Percentiles rank a stretch among this genome's conserved stretches.
Conservation (phyloP, 2,888 invertebrate genomes). For the Ophion costatus region DNA sequence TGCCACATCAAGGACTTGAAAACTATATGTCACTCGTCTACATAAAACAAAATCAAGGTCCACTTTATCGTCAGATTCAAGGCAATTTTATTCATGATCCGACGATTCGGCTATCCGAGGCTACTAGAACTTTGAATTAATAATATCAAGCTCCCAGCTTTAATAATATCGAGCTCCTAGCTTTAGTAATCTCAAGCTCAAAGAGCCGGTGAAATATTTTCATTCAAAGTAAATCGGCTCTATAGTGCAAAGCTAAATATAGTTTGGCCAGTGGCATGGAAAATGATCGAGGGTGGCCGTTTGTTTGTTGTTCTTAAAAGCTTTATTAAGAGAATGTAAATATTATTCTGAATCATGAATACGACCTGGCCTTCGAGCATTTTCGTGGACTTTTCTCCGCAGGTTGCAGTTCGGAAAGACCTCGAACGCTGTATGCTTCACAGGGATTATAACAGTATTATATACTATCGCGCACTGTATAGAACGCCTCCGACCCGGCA, state of each 20-base stretch:
- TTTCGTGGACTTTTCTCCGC: neutral
- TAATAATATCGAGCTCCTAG: too few species aligned
- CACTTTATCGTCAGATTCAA: too few species aligned
- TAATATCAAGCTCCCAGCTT: too few species aligned
- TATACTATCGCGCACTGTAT: neutral
- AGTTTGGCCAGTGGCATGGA: neutral
- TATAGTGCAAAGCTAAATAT: neutral
- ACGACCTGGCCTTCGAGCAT: neutral
- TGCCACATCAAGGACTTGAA: too few species aligned
- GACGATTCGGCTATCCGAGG: too few species aligned
- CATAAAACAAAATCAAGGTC: too few species aligned
- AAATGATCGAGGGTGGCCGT: neutral
- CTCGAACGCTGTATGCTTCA: neutral
- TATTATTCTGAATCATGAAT: neutral
- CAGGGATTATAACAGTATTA: slow-evolving; percentile 11
- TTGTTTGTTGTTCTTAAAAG: neutral
- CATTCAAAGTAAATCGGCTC: too few species aligned
- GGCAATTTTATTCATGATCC: too few species aligned
- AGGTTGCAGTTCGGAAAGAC: slow-evolving; percentile 3
- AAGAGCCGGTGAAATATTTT: too few species aligned
- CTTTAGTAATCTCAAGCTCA: too few species aligned
- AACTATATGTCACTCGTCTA: too few species aligned
- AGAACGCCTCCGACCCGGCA: slow-evolving; percentile 14
- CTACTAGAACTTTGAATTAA: too few species aligned
- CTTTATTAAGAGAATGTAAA: neutral